phyloP scores from a whole-genome alignment of 2,888 invertebrate genomes.

The Eudasyphora cyanicolor region DNA sequence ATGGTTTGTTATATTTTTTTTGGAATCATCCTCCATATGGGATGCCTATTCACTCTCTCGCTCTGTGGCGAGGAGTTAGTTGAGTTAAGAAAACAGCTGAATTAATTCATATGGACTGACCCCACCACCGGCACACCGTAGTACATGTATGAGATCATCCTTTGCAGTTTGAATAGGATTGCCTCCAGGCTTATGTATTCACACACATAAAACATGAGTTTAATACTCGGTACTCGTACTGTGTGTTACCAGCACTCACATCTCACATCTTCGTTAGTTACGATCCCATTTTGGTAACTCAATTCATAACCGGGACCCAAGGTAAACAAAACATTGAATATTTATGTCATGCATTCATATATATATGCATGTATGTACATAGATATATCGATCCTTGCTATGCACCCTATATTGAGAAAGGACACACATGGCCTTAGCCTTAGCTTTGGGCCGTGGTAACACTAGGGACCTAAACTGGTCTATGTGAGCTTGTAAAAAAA shows the following conservation, averaged over 20 bases:
- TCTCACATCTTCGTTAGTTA: slow-evolving; percentile 16
- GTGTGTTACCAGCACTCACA: slow-evolving; percentile 31
- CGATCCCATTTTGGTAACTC: slow-evolving; percentile 42
- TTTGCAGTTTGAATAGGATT: slow-evolving; percentile 5
- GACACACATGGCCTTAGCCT: too few relatives aligned
- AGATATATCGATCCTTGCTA: background rate
- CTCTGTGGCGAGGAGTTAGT: background rate
- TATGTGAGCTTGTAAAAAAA: too few relatives aligned
- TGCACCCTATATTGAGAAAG: background rate
- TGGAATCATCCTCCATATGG: slow-evolving; percentile 16
- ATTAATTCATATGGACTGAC: slow-evolving; percentile 69
- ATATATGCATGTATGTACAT: too few relatives aligned
- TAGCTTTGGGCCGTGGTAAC: too few relatives aligned
- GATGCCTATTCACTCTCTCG: too few relatives aligned
- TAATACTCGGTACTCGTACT: too few relatives aligned
- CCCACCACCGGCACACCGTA: too few relatives aligned
- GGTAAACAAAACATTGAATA: slow-evolving; percentile 32
- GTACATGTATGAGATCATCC: slow-evolving; percentile 52
- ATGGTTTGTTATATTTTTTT: slow-evolving; percentile 30
- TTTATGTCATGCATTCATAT: too few relatives aligned
- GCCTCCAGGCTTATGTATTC: slow-evolving; percentile 48
- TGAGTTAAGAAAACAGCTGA: slow-evolving; percentile 48
- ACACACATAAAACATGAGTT: slow-evolving; percentile 45
- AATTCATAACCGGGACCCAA: slow-evolving; percentile 54
- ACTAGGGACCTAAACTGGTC: too few relatives aligned